Conservation (phyloP, 2,113 vertebrate species). For the Chinchilla lanigera region DNA sequence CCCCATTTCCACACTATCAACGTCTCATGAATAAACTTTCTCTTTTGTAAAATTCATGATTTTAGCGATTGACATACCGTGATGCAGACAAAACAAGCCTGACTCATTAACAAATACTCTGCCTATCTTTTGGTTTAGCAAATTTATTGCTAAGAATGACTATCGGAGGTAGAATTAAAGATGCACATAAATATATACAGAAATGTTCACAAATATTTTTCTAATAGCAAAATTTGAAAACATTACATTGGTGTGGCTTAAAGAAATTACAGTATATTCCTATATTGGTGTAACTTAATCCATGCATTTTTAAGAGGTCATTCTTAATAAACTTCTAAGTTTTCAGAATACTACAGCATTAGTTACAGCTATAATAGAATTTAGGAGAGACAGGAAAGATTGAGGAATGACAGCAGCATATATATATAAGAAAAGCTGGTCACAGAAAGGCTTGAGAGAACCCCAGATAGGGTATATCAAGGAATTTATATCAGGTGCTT, state of each 20-base stretch:
- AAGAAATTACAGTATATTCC: neutral
- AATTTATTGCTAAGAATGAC: neutral
- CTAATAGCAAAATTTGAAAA: neutral
- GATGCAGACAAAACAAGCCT: neutral
- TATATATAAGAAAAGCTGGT: neutral
- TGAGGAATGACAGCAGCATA: neutral
- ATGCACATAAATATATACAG: neutral
- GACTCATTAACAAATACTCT: neutral
- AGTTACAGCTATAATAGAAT: neutral
- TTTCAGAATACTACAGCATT: neutral
- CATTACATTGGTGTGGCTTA: neutral
- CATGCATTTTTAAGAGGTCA: neutral
- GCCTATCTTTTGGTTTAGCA: neutral
- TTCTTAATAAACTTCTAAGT: neutral
- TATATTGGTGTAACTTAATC: neutral
- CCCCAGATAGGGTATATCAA: neutral
- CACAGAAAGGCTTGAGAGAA: neutral
- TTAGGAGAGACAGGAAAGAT: neutral
- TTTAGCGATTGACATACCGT: neutral
- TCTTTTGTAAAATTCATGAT: neutral
- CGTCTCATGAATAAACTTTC: neutral
- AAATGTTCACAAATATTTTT: neutral
- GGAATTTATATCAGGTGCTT: neutral
- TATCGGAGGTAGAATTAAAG: neutral
- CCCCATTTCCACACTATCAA: neutral